A percentile compares a stretch with the other conserved stretches of the same genome.
phyloP scores from a whole-genome alignment of 2,888 invertebrate species.

The Onchidella celtica region DNA sequence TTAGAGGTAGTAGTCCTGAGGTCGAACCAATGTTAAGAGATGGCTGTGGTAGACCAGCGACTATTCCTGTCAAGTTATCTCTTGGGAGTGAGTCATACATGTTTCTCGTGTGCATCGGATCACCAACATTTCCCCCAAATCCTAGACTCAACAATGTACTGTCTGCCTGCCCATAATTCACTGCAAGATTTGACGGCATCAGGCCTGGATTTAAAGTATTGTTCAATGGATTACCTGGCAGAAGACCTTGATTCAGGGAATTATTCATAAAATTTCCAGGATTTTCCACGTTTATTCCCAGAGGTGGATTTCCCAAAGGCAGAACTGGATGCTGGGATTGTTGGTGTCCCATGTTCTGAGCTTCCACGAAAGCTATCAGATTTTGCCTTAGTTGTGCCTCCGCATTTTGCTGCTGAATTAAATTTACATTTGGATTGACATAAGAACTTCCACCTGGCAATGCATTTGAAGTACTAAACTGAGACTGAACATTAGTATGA shows the following conservation, averaged over 20 bases:
- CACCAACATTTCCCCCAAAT: background rate
- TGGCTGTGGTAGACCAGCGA: background rate
- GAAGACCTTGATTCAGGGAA: background rate
- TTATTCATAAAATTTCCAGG: background rate
- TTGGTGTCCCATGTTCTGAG: background rate
- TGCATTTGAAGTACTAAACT: too few relatives aligned
- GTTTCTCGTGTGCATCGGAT: constrained; percentile 8
- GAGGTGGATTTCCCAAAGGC: constrained; percentile 7
- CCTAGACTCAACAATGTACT: background rate
- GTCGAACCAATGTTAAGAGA: background rate
- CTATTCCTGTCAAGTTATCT: background rate
- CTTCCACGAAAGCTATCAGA: background rate
- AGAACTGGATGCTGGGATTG: constrained; percentile 24
- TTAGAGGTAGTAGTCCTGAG: background rate
- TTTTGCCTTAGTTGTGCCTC: constrained; percentile 16
- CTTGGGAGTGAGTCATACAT: constrained; percentile 2
- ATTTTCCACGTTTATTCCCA: constrained; percentile 1
- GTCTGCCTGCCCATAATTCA: constrained; percentile 11
- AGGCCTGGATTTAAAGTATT: background rate
- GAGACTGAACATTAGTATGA: background rate
- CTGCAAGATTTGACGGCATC: background rate
- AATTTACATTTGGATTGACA: too few relatives aligned
- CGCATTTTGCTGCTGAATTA: background rate
- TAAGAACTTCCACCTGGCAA: background rate
- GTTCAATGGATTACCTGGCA: constrained; percentile 6